These are phyloP conservation scores for Rhinolophus ferrumequinum DNA, from an alignment of 2,113 vertebrate species.

Conservation along the genomic window DNA sequence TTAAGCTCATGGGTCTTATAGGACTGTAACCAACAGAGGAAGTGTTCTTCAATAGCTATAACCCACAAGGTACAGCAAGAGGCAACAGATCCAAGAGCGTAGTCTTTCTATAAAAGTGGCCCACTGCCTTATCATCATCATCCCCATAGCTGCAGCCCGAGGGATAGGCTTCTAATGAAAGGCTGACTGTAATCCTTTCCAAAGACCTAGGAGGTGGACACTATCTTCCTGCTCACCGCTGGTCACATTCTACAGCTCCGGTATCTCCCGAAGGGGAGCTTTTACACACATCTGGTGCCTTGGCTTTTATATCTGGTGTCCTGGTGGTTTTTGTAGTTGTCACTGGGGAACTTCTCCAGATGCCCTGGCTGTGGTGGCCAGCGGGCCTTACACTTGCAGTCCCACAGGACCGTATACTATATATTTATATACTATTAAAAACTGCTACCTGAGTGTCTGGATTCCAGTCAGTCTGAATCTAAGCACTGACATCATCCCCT, in stretches of 20 bases:
- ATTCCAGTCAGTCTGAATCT: neutral
- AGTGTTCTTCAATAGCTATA: neutral
- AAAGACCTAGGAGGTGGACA: neutral
- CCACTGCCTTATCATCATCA: neutral
- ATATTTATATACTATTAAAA: neutral
- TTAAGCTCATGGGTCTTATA: neutral
- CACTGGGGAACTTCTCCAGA: neutral
- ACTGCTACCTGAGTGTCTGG: neutral
- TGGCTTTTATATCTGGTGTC: neutral
- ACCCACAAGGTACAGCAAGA: neutral
- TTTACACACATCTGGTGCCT: neutral
- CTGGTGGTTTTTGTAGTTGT: neutral
- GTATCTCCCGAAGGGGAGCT: neutral
- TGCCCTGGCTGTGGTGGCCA: neutral
- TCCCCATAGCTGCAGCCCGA: neutral
- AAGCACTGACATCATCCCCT: neutral
- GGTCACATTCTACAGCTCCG: no score
- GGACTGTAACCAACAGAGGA: neutral
- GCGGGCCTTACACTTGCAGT: neutral
- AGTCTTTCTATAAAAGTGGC: neutral
- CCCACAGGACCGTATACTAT: neutral
- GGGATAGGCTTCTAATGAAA: neutral
- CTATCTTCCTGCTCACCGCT: neutral
- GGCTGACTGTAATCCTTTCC: neutral
- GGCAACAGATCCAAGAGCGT: neutral